phyloP scores from a whole-genome alignment of 2,113 vertebrate species.

The Festucalex cinctus region DNA sequence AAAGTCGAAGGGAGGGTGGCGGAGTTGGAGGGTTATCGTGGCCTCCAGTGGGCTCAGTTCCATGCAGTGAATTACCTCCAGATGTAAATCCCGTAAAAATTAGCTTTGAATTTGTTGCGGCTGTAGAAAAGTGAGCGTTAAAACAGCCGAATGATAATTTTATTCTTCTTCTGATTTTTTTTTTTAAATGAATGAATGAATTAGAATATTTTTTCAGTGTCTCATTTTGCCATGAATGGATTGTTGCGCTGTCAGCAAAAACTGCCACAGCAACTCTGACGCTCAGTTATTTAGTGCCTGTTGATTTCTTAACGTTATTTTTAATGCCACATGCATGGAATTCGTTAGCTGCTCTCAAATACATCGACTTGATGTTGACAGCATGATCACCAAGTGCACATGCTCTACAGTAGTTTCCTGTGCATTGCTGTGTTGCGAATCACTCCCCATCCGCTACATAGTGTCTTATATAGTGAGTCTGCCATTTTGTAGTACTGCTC shows the following conservation, averaged over 20 bases:
- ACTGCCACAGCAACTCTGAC: background rate
- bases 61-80: constrained; percentile 75
- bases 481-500: too few relatives aligned
- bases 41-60: constrained; percentile 67
- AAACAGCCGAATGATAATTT: constrained; percentile 72
- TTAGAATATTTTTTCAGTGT: constrained; percentile 43
- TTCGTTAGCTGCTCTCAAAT: constrained; percentile 30
- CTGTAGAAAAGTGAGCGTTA: constrained; percentile 59
- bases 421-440: background rate
- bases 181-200: constrained; percentile 55
- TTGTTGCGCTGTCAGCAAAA: constrained; percentile 35
- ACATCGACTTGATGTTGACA: constrained; percentile 12
- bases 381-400: background rate
- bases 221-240: constrained; percentile 57
- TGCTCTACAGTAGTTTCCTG: background rate
- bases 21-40: constrained; percentile 29
- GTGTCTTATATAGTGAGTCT: too few relatives aligned
- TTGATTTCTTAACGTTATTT: constrained; percentile 4
- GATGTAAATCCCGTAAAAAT: constrained; percentile 75
- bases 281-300: constrained; percentile 16
- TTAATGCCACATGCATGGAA: constrained; percentile 24
- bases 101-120: constrained; percentile 74
- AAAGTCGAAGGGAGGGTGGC: constrained; percentile 22
- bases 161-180: constrained; percentile 72
- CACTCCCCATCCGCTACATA: too few relatives aligned